A percentile compares a stretch with the other conserved stretches of the same genome.
Evolutionary conservation across 2,113 vertebrate species (phyloP).

Genomic region (Suncus etruscus): DNA sequence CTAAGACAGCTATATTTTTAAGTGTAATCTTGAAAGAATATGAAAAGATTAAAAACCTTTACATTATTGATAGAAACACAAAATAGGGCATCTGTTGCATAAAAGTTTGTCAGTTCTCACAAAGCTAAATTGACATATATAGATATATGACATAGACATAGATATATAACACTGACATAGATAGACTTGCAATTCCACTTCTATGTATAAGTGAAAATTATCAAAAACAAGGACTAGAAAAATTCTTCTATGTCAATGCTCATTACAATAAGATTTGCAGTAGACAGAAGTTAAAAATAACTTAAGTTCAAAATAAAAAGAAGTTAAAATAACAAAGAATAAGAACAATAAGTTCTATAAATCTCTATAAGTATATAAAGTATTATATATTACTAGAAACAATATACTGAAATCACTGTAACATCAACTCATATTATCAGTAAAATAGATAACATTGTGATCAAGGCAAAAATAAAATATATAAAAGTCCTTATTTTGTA

Average conservation of each 20-base stretch:
- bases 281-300: background rate
- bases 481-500: background rate
- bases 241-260: background rate
- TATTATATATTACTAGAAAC: no score
- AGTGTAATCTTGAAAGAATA: no score
- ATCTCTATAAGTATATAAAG: no score
- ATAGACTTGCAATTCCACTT: background rate
- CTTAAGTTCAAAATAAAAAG: background rate
- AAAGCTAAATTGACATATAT: background rate
- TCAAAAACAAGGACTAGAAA: background rate
- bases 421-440: no score
- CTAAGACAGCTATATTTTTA: background rate
- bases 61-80: background rate
- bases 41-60: background rate
- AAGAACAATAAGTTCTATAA: no score
- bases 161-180: background rate
- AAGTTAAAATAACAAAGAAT: no score
- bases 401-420: no score
- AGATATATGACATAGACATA: no score
- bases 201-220: background rate
- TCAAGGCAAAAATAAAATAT: no score
- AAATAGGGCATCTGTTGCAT: background rate
- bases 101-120: background rate
- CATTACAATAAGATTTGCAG: background rate
- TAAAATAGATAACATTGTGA: no score